Evolutionary conservation across 2,888 invertebrate species (phyloP), one percentile per base, ranked within the genome.

Genomic region (Drosophila merina): DNA sequence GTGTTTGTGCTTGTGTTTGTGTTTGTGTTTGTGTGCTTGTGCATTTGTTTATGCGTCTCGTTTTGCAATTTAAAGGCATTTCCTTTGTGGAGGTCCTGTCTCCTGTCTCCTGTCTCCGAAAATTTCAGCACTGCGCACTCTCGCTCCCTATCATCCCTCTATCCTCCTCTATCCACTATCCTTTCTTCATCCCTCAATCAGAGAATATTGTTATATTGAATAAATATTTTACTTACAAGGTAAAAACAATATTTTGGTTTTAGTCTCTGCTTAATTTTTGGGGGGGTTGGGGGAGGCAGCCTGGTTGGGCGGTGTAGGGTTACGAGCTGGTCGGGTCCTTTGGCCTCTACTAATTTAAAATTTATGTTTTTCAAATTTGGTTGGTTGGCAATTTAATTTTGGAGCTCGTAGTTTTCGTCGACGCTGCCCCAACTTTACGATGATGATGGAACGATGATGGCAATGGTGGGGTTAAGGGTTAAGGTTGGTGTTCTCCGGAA

Each of bases 171-270:
- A 55, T 26, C 52, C 28, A 28, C 28, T 42, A 55, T 26, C 52
- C 28, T 28, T 48, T 31, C 50, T 28, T 31, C 63, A 55, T 47
- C 71, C 72, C 63, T 72, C 72, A 56, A 48, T 62, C 55, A 62
- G 55, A 69, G 72, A 57, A 82, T 75, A 79, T 71, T 72, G 60
- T 71, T 67, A 76, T 82, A 86, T 86, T 86, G 79, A 88, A 88
- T 88, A 86, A 86, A 86, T 86, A 88, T 88, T 86, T 87, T 82
- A 74, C 71, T 86, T 85, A 72, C 87, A 86, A 86, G 85, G 86
- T 88, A 87, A 87, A 75, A 80, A 87, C 64, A 86, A 86, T 86
- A 88, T 86, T 86, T 76, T 88, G 84, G 57, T 81, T 85, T 70
- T 73, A 83, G 81, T 85, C 72, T 83, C 66, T 74, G 86, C 80